Percentiles rank a stretch among this genome's conserved stretches.
Conservation (phyloP, 2,888 invertebrate genomes). For the Ypsolopha scabrella region DNA sequence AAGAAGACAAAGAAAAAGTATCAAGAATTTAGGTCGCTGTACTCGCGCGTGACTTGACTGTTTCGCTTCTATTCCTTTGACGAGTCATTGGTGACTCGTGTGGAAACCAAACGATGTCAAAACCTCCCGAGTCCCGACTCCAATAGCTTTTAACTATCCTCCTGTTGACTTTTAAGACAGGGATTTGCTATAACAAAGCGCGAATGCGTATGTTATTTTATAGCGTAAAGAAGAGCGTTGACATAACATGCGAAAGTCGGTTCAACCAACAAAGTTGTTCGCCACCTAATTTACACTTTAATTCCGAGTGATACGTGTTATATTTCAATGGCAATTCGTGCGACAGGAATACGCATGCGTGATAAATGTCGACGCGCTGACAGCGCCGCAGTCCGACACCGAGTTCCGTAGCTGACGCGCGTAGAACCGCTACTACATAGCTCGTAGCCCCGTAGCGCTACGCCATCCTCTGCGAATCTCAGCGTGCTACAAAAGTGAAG, state of each 20-base stretch:
- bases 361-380: constrained; percentile 22
- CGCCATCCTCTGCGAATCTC: constrained; percentile 23
- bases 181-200: no score
- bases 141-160: no score
- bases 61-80: no score
- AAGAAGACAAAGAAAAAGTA: no score
- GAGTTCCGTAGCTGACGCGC: constrained; percentile 21
- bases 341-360: constrained; percentile 38
- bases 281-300: not conserved
- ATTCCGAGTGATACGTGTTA: not conserved
- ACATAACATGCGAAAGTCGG: constrained; percentile 1
- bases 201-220: no score
- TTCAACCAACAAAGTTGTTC: not conserved
- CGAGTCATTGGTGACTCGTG: no score
- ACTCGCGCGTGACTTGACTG: no score
- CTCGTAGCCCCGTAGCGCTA: constrained; percentile 2
- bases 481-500: constrained; percentile 15
- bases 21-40: no score
- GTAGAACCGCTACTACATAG: constrained; percentile 22
- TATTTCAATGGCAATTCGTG: not conserved
- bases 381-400: constrained; percentile 46
- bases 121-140: no score
- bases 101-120: no score
- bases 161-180: no score
- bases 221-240: not conserved